Evolutionary conservation across 2,797 vertebrate genomes (phyloP), one percentile per base, ranked within the genome.

Genomic region (Poeciliopsis paucimaculata): DNA sequence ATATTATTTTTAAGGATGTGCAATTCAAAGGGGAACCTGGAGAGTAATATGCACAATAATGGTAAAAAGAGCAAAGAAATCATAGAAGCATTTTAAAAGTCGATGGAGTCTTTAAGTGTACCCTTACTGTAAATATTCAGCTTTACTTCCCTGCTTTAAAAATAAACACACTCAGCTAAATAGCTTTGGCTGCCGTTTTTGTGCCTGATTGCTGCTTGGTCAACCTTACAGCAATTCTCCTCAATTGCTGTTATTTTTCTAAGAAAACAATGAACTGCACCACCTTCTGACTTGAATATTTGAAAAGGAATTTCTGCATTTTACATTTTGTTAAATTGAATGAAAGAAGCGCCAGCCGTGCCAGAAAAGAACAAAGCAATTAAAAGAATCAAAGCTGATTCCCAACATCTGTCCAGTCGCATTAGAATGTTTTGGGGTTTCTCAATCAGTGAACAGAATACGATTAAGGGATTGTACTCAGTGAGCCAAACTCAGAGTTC

Each of bases 391-490:
- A 98, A 96, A 96, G 96, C 95, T 96, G 96, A 97, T 96, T 96
- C 95, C 94, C 95, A 97, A 97, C 97, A 98, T 97, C 97, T 95
- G 98, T 99, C 98, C 94, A 90, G 92, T 97, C 97, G 95, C 96
- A 98, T 99, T 98, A 98, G 96, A 95, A 95, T 92, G 92, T 97
- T 98, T 97, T 95, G 93, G 95, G 96, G 95, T 96, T 97, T 96
- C 95, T 96, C 96, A 96, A 96, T 98, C 96, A 95, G 96, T 94
- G 96, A 94, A 96, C 95, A 95, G 96, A 96, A 97, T 96, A 96
- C 97, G 98, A 99, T 99, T 98, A 99, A 99, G 97, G 98, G 97
- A 98, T 98, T 99, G 93, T 97, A 97, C 96, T 97, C 97, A 98
- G 95, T 97, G 96, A 97, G 97, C 96, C 96, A 97, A 98, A 96